A percentile compares a stretch with the other conserved stretches of the same genome.
Evolutionary conservation across 2,113 vertebrate genomes (phyloP).

Genomic region (Oreocharis arfaki): DNA sequence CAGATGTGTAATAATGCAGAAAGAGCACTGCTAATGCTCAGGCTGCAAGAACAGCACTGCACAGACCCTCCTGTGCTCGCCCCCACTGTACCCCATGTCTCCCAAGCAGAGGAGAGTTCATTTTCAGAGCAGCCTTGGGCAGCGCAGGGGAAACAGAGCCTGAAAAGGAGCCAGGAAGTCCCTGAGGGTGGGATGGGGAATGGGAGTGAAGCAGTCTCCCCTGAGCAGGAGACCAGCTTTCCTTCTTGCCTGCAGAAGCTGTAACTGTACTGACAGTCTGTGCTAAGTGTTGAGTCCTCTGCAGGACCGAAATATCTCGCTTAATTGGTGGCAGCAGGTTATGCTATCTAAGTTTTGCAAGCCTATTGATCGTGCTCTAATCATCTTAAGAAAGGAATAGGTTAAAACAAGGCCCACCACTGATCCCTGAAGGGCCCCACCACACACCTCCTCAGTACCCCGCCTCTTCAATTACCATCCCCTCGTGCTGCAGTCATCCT

Average conservation of each 20-base stretch:
- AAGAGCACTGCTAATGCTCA: background rate
- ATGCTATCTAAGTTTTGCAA: background rate
- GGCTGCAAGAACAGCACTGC: background rate
- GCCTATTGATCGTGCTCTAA: background rate
- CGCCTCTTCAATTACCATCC: background rate
- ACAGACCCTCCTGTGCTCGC: background rate
- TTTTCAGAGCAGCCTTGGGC: background rate
- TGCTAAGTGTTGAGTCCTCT: background rate
- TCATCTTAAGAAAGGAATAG: background rate
- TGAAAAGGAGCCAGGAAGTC: background rate
- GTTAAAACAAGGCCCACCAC: background rate
- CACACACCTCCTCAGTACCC: background rate
- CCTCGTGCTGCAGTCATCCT: background rate
- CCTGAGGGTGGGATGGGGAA: background rate
- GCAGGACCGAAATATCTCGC: background rate
- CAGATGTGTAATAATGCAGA: background rate
- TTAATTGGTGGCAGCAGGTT: constrained; percentile 47
- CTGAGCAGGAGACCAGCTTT: background rate
- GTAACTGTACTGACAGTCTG: background rate
- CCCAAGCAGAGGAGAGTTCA: background rate
- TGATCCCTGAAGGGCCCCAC: background rate
- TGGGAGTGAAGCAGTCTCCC: background rate
- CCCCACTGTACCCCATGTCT: fast-evolving
- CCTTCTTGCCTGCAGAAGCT: background rate
- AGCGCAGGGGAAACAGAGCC: background rate